Conservation (phyloP, 2,797 vertebrate genomes). For the Characodon lateralis region DNA sequence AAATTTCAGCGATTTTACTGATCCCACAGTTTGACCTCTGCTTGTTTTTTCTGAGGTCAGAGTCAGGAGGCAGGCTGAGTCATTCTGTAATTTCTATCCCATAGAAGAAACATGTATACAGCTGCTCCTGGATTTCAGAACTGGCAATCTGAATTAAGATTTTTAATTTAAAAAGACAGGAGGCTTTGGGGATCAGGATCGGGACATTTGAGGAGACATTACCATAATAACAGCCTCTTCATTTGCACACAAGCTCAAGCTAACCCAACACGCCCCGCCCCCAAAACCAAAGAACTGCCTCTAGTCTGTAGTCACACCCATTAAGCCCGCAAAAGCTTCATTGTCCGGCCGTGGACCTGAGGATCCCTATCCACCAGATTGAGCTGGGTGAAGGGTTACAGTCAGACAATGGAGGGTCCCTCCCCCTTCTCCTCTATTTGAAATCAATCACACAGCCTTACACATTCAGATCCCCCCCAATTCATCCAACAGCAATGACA, state of each 20-base stretch:
- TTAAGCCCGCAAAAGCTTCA: slow-evolving; percentile 77
- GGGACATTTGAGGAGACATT: slow-evolving; percentile 73
- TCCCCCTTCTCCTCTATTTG: slow-evolving; percentile 70
- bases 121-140: slow-evolving; percentile 41
- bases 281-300: slow-evolving; percentile 38
- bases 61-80: slow-evolving; percentile 19
- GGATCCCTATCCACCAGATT: slow-evolving; percentile 69
- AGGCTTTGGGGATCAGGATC: slow-evolving; percentile 73
- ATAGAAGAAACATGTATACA: slow-evolving; percentile 44
- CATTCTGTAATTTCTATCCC: slow-evolving; percentile 32
- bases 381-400: slow-evolving; percentile 78
- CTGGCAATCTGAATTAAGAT: slow-evolving; percentile 74
- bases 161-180: slow-evolving; percentile 80
- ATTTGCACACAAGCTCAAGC: slow-evolving; percentile 82
- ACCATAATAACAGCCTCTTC: slow-evolving; percentile 83
- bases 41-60: slow-evolving; percentile 12
- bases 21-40: slow-evolving; percentile 1
- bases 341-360: slow-evolving; percentile 75
- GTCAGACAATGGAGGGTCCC: slow-evolving; percentile 73
- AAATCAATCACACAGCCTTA: slow-evolving; percentile 81
- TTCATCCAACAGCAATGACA: slow-evolving; percentile 59
- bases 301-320: slow-evolving; percentile 75
- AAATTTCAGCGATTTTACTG: too few relatives aligned
- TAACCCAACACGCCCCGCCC: slow-evolving; percentile 43
- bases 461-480: slow-evolving; percentile 65